Evolutionary conservation across 2,888 invertebrate species (phyloP), one percentile per base, ranked within the genome.

Genomic region (Melikaiella ostensackeni): DNA sequence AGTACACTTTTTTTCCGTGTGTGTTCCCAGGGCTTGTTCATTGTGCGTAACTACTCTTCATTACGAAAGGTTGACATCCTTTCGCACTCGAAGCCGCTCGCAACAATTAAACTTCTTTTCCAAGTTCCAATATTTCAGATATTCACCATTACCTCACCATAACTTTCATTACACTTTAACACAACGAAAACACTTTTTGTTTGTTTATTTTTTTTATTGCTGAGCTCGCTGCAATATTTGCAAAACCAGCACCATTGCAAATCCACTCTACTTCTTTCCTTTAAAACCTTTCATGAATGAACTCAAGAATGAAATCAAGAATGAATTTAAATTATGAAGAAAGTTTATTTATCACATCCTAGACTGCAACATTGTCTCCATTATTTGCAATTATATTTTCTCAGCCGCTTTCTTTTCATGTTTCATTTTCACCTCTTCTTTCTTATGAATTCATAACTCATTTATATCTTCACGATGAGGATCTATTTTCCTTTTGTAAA

Each of bases 21-120:
- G 46, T 66, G 42, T 66, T 66, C 64, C 16, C 64, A 27, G 42
- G 42, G 27, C 46, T 46, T 27, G 66, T 46, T 66, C 24, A 66
- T 27, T 42, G 66, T 27, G 46, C 66, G 42, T 64, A 42, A 64
- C n/a, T 21, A 35, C n/a, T 35, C n/a, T 35, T 64, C 8, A 27
- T 46, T 66, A 42, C 46, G 27, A 46, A 66, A 46, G 27, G 42
- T 66, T 66, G 42, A 66, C 64, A 64, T 64, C 64, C 64, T 64
- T 24, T 64, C 38, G 38, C 64, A 64, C 16, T 42, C 38, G 38
- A 64, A 64, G 8, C 38, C 21, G 38, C 24, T 64, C 24, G 24
- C 38, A 21, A 21, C 42, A 38, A 64, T 64, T 64, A 24, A 24
- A 42, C 63, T 8, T 64, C 42, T 42, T 30, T 46, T 38, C 9